A percentile compares a stretch with the other conserved stretches of the same genome.
Conservation (phyloP, 2,888 invertebrate genomes). For the Gari tellinella region DNA sequence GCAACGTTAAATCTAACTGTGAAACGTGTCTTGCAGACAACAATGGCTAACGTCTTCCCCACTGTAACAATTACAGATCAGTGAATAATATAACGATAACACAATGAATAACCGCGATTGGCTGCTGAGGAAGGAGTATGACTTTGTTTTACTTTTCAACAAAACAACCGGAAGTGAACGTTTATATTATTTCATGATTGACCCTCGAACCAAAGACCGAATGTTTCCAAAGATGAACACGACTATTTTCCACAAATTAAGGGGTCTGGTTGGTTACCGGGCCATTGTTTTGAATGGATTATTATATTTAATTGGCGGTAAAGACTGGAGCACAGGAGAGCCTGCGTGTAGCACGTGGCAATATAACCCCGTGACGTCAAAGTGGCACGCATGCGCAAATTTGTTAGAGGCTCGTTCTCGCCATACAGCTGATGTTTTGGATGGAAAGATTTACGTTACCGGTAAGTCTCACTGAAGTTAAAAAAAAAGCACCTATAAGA, state of each 20-base stretch:
- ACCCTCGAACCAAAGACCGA: slow-evolving; percentile 63
- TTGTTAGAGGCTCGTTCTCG: slow-evolving; percentile 70
- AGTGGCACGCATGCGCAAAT: slow-evolving; percentile 64
- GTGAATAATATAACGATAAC: no score
- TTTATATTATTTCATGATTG: slow-evolving; percentile 76
- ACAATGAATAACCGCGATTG: not conserved
- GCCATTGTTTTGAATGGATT: slow-evolving; percentile 69
- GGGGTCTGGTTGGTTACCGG: slow-evolving; percentile 72
- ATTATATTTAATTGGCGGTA: slow-evolving; percentile 76
- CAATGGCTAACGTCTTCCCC: no score
- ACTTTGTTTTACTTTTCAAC: slow-evolving; percentile 77
- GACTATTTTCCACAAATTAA: slow-evolving; percentile 64
- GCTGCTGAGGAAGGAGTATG: slow-evolving; percentile 35
- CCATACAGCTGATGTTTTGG: slow-evolving; percentile 73
- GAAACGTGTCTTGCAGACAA: no score
- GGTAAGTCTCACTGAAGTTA: slow-evolving; percentile 69
- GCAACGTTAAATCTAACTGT: no score
- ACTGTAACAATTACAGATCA: no score
- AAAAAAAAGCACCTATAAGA: no score
- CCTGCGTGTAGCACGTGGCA: slow-evolving; percentile 64
- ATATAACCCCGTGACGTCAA: slow-evolving; percentile 71
- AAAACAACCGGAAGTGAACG: slow-evolving; percentile 72
- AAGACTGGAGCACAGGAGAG: slow-evolving; percentile 72
- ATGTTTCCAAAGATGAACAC: slow-evolving; percentile 75
- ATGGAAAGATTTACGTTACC: slow-evolving; percentile 74